Evolutionary conservation across 2,797 vertebrate species (phyloP), one percentile per base, ranked within the genome.

Genomic region (Sternarchorhynchus goeldii): DNA sequence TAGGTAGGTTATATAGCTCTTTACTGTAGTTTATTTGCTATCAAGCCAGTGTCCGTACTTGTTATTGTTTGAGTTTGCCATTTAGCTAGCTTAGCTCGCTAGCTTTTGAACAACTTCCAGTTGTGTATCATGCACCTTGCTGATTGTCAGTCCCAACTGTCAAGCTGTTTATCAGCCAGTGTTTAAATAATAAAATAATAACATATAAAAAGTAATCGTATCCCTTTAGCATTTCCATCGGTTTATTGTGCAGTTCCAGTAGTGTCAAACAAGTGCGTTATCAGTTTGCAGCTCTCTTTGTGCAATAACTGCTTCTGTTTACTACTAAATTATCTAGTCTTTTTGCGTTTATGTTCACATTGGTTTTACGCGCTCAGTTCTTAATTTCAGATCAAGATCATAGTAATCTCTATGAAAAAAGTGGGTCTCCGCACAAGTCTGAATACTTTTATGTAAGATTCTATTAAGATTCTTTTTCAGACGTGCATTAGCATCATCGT

Each of bases 81-180:
- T 21, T 34, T 36, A 57, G 25, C 8, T 14, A 34, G 21, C 31
- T 69, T 2, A 25, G 25, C 25, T 25, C 25, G 36, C 36, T 39
- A 39, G 45, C 45, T 50, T 2, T 1, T 50, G 45, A 10, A 57
- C 18, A 56, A 21, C 31, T 34, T 34, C 20, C 25, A 31, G 66
- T 68, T 39, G n/a, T 45, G 18, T 29, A 17, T n/a, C 20, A 55
- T 34, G 50, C 50, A 32, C 5, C 5, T 56, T 56, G 4, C 17
- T 56, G 53, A n/a, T 57, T 57, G 55, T 39, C 53, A 58, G 31
- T 16, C 18, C 32, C 32, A 58, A 58, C 55, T 72, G 69, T 72
- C 55, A 72, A 21, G 6, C 55, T 58, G 31, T 21, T 58, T 4
- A 39, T 17, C 50, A 56, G 68, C 31, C 29, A n/a, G 31, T 21